Percentiles rank a stretch among this genome's conserved stretches.
These are phyloP conservation scores for Ornithorhynchus anatinus DNA, from an alignment of 2,113 vertebrate species.

Conservation along the genomic window DNA sequence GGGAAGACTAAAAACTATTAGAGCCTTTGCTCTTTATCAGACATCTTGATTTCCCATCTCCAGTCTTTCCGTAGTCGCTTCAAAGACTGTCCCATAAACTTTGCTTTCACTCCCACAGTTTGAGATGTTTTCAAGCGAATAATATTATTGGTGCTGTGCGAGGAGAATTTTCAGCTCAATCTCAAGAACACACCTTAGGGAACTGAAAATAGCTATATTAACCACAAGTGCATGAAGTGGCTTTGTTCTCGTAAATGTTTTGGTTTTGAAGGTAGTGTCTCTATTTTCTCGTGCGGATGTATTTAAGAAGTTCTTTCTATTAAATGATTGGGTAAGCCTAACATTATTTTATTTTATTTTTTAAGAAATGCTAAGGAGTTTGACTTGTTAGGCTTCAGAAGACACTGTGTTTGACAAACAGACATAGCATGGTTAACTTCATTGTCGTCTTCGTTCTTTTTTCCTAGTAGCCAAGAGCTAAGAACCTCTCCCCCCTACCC, in stretches of 20 bases:
- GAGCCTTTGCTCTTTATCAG: too few relatives aligned
- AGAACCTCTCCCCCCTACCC: neutral
- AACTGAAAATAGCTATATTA: neutral
- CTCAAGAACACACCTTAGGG: neutral
- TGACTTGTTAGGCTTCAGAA: too few relatives aligned
- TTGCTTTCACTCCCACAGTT: neutral
- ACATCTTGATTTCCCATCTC: too few relatives aligned
- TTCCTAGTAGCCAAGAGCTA: neutral
- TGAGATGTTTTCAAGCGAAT: neutral
- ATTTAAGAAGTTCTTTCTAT: neutral
- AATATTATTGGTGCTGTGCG: neutral
- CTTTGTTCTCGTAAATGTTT: neutral
- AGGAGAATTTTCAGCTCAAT: neutral
- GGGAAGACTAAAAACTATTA: too few relatives aligned
- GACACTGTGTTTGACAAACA: too few relatives aligned
- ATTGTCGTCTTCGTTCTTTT: accelerated
- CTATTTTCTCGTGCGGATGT: neutral
- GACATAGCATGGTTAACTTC: too few relatives aligned
- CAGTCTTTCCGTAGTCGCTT: neutral
- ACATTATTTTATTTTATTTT: neutral
- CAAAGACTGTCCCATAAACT: too few relatives aligned
- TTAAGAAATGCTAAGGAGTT: too few relatives aligned
- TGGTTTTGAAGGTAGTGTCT: neutral
- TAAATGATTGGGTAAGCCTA: neutral
- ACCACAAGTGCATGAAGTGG: neutral